Evolutionary conservation across 2,888 invertebrate species (phyloP).

Genomic region (Eustalomyia histrio): DNA sequence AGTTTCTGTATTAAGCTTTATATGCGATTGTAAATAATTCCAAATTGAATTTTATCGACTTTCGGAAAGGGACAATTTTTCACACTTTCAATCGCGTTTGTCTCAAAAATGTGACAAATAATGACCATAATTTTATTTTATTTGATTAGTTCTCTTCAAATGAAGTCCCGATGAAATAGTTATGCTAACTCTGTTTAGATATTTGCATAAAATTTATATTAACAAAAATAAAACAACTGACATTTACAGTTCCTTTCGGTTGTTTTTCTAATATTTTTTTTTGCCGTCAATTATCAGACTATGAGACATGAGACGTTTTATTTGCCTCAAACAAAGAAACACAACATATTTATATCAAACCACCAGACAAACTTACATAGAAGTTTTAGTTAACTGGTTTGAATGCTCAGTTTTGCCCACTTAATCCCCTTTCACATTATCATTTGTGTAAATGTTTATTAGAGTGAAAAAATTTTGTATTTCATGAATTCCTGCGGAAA

Average conservation of each 20-base stretch:
- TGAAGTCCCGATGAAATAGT: neutral
- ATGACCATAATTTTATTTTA: too few species aligned
- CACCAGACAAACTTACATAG: neutral
- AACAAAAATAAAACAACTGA: neutral
- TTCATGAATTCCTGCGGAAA: too few species aligned
- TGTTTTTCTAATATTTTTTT: neutral
- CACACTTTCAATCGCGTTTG: too few species aligned
- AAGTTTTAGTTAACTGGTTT: neutral
- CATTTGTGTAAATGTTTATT: too few species aligned
- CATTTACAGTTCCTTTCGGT: conserved; percentile 11
- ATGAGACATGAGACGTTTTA: neutral
- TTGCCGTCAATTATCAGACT: conserved; percentile 1
- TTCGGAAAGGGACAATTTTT: too few species aligned
- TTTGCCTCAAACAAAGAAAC: neutral
- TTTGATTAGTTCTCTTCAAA: neutral
- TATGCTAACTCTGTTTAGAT: neutral
- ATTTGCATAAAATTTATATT: neutral
- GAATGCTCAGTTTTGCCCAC: neutral
- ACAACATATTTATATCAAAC: neutral
- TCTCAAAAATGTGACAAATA: too few species aligned
- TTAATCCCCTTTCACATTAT: too few species aligned
- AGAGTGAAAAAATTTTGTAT: too few species aligned
- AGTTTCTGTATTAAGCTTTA: too few species aligned
- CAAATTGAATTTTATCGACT: too few species aligned
- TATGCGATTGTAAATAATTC: too few species aligned